These are phyloP conservation scores for Parochlus steinenii DNA, from an alignment of 2,888 invertebrate species.

Conservation along the genomic window DNA sequence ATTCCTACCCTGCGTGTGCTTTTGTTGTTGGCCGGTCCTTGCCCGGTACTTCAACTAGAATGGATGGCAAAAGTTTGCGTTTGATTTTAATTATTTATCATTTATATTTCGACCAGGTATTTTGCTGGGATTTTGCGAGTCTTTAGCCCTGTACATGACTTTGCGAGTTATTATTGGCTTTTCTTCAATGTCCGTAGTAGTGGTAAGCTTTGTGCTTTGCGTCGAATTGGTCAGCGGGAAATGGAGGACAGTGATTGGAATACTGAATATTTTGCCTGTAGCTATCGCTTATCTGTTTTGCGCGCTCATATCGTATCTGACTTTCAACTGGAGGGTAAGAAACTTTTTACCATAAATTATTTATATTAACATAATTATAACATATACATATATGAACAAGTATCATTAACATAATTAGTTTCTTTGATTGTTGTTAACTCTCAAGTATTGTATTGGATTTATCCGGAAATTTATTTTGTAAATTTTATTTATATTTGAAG, in stretches of 20 bases:
- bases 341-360: too few relatives aligned
- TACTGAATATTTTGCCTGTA: slow-evolving; percentile 44
- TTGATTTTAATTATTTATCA: not conserved
- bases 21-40: too few relatives aligned
- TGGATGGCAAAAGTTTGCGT: too few relatives aligned
- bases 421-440: too few relatives aligned
- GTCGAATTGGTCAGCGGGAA: slow-evolving; percentile 47
- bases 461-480: too few relatives aligned
- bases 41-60: too few relatives aligned
- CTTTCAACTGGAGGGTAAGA: slow-evolving; percentile 44
- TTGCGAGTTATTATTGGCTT: slow-evolving; percentile 40
- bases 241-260: slow-evolving; percentile 46
- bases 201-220: slow-evolving; percentile 52
- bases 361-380: slow-evolving; percentile 16
- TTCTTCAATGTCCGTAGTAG: slow-evolving; percentile 42
- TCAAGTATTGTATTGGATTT: too few relatives aligned
- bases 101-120: slow-evolving; percentile 22
- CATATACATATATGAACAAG: too few relatives aligned
- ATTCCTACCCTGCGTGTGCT: too few relatives aligned
- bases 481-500: too few relatives aligned
- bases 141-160: slow-evolving; percentile 38
- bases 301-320: slow-evolving; percentile 40
- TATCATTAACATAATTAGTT: too few relatives aligned
- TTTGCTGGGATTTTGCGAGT: slow-evolving; percentile 39
- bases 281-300: slow-evolving; percentile 40